Evolutionary conservation across 1,140 invertebrate species (phyloP).

Genomic region (Papilio machaon): DNA sequence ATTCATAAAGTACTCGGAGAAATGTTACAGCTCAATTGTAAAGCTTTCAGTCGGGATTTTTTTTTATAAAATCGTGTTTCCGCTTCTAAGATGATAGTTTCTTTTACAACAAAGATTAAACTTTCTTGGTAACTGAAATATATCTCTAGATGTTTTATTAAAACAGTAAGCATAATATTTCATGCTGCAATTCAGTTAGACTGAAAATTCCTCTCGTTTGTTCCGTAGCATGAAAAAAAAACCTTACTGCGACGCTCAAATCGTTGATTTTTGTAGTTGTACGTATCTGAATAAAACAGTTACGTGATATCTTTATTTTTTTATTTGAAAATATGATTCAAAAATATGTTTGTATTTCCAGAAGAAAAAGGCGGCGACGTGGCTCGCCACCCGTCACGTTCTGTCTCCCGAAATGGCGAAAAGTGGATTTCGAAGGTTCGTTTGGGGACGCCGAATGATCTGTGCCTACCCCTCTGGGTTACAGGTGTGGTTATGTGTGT

Average conservation of each 20-base stretch:
- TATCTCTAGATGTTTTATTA: constrained; percentile 4
- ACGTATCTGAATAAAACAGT: neutral
- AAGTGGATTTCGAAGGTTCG: too few relatives aligned
- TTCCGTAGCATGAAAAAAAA: neutral
- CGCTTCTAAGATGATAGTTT: constrained; percentile 8
- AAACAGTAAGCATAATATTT: constrained; percentile 6
- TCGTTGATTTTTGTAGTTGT: neutral
- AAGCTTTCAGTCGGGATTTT: neutral
- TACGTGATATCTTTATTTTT: neutral
- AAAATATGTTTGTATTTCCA: too few relatives aligned
- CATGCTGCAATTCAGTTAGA: neutral
- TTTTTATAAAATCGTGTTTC: constrained; percentile 19
- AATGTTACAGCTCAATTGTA: constrained; percentile 19
- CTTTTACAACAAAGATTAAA: constrained; percentile 20
- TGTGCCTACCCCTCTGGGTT: too few relatives aligned
- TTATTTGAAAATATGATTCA: too few relatives aligned
- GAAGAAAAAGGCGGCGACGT: too few relatives aligned
- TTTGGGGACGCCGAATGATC: too few relatives aligned
- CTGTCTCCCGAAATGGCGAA: too few relatives aligned
- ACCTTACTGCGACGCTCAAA: neutral
- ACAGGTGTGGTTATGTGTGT: too few relatives aligned
- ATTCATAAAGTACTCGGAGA: neutral
- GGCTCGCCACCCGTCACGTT: too few relatives aligned
- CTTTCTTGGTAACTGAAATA: constrained; percentile 10
- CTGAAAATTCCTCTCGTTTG: neutral